phyloP scores from a whole-genome alignment of 2,888 invertebrate species.

The Amphipyra tragopoginis region DNA sequence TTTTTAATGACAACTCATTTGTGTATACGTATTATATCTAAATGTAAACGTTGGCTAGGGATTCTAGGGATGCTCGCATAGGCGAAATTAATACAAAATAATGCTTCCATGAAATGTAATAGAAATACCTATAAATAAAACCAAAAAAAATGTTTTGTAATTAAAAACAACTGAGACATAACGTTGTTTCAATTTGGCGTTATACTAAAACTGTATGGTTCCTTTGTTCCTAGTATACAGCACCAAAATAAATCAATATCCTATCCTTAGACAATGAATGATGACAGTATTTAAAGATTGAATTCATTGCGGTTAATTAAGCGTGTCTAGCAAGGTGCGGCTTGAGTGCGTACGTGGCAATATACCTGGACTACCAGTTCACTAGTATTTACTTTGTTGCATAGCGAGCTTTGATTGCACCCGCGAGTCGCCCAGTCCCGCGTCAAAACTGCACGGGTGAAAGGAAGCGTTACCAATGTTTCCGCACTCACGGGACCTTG shows the following conservation, averaged over 20 bases:
- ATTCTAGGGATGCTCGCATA: neutral
- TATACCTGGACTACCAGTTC: conserved; percentile 38
- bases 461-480: conserved; percentile 77
- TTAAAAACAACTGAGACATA: too few relatives aligned
- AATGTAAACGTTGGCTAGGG: conserved; percentile 6
- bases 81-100: neutral
- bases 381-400: conserved; percentile 48
- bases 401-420: conserved; percentile 72
- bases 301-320: conserved; percentile 60
- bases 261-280: conserved; percentile 39
- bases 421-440: conserved; percentile 57
- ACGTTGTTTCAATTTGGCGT: too few relatives aligned
- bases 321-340: conserved; percentile 54
- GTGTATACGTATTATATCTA: conserved; percentile 1
- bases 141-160: too few relatives aligned
- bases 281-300: conserved; percentile 46
- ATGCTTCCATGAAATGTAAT: too few relatives aligned
- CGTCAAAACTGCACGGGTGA: conserved; percentile 73
- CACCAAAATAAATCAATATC: conserved; percentile 36
- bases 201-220: neutral
- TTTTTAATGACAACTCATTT: conserved; percentile 56
- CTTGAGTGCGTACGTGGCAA: conserved; percentile 37
- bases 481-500: conserved; percentile 72
- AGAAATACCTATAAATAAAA: too few relatives aligned
- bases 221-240: conserved; percentile 1